phyloP scores from a whole-genome alignment of 1,140 invertebrate genomes.

The Papilio aristodemus region DNA sequence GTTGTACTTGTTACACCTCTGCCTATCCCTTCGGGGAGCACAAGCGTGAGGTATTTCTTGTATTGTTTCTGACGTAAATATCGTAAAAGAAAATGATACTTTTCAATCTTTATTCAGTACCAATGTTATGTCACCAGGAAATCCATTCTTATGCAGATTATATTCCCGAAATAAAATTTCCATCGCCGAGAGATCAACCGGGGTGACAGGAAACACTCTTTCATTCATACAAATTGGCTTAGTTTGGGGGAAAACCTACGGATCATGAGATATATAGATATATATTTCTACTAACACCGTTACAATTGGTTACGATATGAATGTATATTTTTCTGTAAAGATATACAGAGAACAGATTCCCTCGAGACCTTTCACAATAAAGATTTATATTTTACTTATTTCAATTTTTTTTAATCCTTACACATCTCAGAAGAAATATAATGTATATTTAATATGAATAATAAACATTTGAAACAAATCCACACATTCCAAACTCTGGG shows the following conservation, averaged over 20 bases:
- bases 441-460: too few relatives aligned
- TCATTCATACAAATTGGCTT: constrained; percentile 34
- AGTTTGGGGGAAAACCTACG: constrained; percentile 30
- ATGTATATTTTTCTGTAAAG: constrained; percentile 13
- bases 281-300: constrained; percentile 17
- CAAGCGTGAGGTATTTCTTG: too few relatives aligned
- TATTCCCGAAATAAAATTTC: constrained; percentile 34
- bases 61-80: constrained; percentile 23
- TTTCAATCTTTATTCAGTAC: constrained; percentile 30
- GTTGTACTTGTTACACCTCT: too few relatives aligned
- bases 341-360: constrained; percentile 20
- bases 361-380: neutral
- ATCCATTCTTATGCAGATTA: constrained; percentile 35
- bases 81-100: constrained; percentile 3
- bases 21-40: too few relatives aligned
- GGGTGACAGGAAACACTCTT: constrained; percentile 32
- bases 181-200: constrained; percentile 25
- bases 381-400: neutral
- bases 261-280: constrained; percentile 23
- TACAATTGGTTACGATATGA: constrained; percentile 29
- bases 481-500: too few relatives aligned
- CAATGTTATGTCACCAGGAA: constrained; percentile 33
- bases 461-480: too few relatives aligned
- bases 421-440: too few relatives aligned
- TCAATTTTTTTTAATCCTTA: neutral